Conservation (phyloP, 2,797 vertebrate genomes). For the Peromyscus attwateri region DNA sequence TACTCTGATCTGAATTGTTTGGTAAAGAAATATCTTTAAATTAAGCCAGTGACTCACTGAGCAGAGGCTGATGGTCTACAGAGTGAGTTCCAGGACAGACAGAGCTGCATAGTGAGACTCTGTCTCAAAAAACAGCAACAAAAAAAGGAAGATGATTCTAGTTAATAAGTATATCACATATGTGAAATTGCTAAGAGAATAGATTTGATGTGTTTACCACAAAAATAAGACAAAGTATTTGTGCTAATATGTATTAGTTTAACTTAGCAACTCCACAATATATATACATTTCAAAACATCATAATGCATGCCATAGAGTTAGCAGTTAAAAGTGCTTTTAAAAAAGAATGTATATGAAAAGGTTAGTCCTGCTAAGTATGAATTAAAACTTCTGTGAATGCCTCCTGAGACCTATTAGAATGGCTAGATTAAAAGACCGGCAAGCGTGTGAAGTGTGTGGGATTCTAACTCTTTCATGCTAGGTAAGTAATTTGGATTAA, state of each 20-base stretch:
- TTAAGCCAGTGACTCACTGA: background rate
- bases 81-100: background rate
- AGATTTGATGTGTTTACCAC: background rate
- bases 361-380: background rate
- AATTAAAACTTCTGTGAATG: background rate
- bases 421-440: background rate
- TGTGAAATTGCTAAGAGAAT: background rate
- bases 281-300: background rate
- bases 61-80: background rate
- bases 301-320: background rate
- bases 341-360: background rate
- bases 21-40: background rate
- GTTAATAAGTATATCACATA: background rate
- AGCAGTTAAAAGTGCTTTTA: background rate
- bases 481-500: background rate
- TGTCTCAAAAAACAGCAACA: background rate
- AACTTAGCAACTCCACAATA: background rate
- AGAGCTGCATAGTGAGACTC: background rate
- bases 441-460: background rate
- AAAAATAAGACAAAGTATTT: background rate
- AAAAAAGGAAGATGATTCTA: background rate
- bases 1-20: background rate
- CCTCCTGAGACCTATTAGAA: background rate
- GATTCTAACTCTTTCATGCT: background rate
- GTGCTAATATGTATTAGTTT: background rate